A percentile compares a stretch with the other conserved stretches of the same genome.
These are phyloP conservation scores for Chaetodon auriga DNA, from an alignment of 2,113 vertebrate genomes.

Conservation along the genomic window DNA sequence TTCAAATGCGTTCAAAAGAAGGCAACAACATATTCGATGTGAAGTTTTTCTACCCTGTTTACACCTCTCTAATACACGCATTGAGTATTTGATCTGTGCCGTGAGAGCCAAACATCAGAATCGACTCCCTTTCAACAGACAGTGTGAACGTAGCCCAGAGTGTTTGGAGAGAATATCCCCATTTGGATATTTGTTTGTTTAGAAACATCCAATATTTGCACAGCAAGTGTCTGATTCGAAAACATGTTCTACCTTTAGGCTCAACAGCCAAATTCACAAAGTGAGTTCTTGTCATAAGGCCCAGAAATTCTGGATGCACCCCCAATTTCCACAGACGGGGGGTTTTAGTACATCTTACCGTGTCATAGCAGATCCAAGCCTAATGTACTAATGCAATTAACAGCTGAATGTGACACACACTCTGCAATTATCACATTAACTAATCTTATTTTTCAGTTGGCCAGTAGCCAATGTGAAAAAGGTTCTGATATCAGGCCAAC, in stretches of 20 bases:
- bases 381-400: constrained; percentile 5
- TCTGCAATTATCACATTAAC: neutral
- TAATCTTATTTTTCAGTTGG: neutral
- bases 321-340: neutral
- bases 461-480: neutral
- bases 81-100: neutral
- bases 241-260: constrained; percentile 22
- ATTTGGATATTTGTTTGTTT: neutral
- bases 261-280: neutral
- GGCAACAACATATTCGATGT: neutral
- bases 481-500: too few species aligned
- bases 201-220: constrained; percentile 8
- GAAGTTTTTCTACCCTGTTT: neutral
- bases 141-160: neutral
- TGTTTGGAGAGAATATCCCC: neutral
- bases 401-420: constrained; percentile 6
- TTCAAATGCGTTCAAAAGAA: neutral
- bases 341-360: neutral
- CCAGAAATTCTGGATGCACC: neutral
- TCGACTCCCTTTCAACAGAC: neutral
- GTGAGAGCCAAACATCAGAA: neutral
- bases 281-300: constrained; percentile 18
- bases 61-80: neutral
- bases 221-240: constrained; percentile 7
- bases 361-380: neutral